phyloP scores from a whole-genome alignment of 1,140 invertebrate genomes.

The Drosophila guanche region DNA sequence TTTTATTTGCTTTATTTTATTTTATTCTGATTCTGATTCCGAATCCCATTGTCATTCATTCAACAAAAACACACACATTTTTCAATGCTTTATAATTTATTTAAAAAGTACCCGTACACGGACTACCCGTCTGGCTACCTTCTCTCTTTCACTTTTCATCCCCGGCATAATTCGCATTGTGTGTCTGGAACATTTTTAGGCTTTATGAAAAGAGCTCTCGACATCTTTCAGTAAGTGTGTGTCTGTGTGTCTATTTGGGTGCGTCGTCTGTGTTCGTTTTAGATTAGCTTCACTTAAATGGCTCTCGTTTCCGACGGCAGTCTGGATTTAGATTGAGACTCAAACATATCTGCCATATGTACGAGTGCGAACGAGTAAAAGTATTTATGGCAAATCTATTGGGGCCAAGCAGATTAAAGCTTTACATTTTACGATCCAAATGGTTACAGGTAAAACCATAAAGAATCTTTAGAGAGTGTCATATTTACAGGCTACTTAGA shows the following conservation, averaged over 20 bases:
- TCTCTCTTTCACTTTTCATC: conserved; percentile 10
- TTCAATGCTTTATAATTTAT: conserved; percentile 58
- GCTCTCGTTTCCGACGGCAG: conserved; percentile 2
- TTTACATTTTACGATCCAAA: too few species aligned
- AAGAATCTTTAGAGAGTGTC: too few species aligned
- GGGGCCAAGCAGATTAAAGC: conserved; percentile 21
- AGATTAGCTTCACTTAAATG: conserved; percentile 49
- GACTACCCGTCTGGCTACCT: too few species aligned
- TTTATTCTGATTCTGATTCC: conserved; percentile 20
- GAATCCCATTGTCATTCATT: conserved; percentile 5
- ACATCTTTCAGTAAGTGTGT: background rate
- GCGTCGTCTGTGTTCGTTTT: conserved; percentile 10
- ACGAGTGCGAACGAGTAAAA: background rate
- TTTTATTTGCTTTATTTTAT: conserved; percentile 2
- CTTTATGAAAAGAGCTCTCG: conserved; percentile 23
- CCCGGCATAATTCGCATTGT: conserved; percentile 48
- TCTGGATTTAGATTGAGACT: conserved; percentile 28
- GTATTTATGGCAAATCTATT: conserved; percentile 52
- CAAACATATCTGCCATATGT: conserved; percentile 22
- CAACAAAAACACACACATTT: conserved; percentile 1
- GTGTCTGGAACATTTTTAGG: conserved; percentile 36
- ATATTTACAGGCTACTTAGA: too few species aligned
- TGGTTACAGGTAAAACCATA: too few species aligned
- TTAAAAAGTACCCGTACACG: conserved; percentile 28
- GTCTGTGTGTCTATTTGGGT: background rate